Base-by-base conservation (phyloP, 2,113 vertebrate genomes). In the Larimichthys crocea region DNA sequence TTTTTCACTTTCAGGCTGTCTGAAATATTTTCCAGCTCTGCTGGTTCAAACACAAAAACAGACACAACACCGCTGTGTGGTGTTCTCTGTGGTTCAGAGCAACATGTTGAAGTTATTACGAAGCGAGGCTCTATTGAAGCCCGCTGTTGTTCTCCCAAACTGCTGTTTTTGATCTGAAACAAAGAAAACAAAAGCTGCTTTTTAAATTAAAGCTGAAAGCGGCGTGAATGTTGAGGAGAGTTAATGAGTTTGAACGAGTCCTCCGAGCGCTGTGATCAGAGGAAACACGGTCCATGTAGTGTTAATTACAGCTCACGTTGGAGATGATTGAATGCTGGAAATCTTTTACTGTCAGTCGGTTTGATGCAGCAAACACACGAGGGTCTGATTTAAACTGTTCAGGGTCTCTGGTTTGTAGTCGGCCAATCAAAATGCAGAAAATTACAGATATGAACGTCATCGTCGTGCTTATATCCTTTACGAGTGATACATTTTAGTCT, bases 211-310 rank as follows among this genome's bases (percentile, higher is more conserved):
- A 59, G 59, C 63, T 16, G 46, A 26, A 74, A 77, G 46, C 24
- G 1, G 73, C 63, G 29, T 65, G 80, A 49, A 63, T 61, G 67
- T 57, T 75, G 74, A n/a, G 42, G 64, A 59, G 53, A 44, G 26
- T 49, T 88, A 82, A 83, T 85, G 75, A 83, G 76, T 75, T 22
- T 65, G 66, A 78, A 85, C 72, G 84, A 80, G 66, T 68, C 74
- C 70, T 59, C 53, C 15, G 68, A 77, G 65, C 8, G 56, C 72
- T 64, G 76, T 72, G 86, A 85, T 77, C 74, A 79, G 49, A 87
- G 73, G 87, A 89, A 72, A 48, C 19, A 0, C 15, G 44, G 61
- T 70, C 52, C 53, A 42, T 57, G 75, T 67, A 6, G 73, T 15
- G 82, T 70, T 89, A 80, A 89, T 88, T 70, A 85, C 49, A 69